These are phyloP conservation scores for Neoaliturus tenellus DNA, from an alignment of 2,888 invertebrate species.

Conservation along the genomic window DNA sequence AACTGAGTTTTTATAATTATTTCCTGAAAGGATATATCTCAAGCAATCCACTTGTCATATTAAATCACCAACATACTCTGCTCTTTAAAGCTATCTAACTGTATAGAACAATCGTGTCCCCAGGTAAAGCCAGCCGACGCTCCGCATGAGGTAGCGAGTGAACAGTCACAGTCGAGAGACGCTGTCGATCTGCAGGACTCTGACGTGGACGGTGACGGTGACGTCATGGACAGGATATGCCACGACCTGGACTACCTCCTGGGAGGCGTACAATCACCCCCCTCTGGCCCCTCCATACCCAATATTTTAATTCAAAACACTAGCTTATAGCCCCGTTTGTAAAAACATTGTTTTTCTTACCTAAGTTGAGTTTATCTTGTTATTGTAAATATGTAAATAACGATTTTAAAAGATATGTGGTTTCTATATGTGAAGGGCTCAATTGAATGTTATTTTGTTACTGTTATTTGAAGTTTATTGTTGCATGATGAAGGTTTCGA, in stretches of 20 bases:
- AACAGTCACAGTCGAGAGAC: background rate
- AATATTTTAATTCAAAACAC: slow-evolving; percentile 26
- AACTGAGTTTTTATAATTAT: no score
- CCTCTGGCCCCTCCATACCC: background rate
- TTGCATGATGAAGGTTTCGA: no score
- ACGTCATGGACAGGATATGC: slow-evolving; percentile 86
- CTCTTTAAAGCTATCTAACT: no score
- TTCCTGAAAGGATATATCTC: no score
- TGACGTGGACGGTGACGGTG: slow-evolving; percentile 60
- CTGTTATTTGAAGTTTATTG: background rate
- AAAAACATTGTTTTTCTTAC: background rate
- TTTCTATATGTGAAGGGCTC: background rate
- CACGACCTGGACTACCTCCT: slow-evolving; percentile 89
- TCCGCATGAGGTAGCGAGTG: background rate
- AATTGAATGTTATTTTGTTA: slow-evolving; percentile 18
- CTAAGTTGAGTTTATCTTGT: background rate
- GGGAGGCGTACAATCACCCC: slow-evolving; percentile 75
- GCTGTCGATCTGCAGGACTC: slow-evolving; percentile 59
- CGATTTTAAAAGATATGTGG: background rate
- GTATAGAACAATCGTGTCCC: no score
- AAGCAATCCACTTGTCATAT: no score
- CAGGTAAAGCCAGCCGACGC: no score
- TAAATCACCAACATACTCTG: no score
- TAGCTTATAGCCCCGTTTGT: slow-evolving; percentile 33
- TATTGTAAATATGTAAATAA: slow-evolving; percentile 17